Percentiles rank a stretch among this genome's conserved stretches.
phyloP scores from a whole-genome alignment of 2,888 invertebrate species.

The Drosophila emarginata region DNA sequence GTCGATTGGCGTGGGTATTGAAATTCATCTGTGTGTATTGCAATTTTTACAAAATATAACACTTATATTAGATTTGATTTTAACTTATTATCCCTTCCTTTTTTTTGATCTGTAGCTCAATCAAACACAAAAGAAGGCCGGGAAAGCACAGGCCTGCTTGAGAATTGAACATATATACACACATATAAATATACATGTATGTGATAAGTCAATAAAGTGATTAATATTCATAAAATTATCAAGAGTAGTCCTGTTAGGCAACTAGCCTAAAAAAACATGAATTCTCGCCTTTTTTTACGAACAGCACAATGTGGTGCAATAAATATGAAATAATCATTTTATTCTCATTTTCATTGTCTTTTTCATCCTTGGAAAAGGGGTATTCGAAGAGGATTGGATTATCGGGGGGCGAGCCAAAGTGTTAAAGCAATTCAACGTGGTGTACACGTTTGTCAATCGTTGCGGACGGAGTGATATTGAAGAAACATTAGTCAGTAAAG shows the following conservation, averaged over 20 bases:
- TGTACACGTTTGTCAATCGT: no score
- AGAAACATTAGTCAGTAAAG: no score
- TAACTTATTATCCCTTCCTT: background rate
- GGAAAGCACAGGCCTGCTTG: constrained; percentile 19
- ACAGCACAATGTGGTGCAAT: constrained; percentile 36
- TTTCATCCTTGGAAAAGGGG: no score
- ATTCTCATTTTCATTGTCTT: no score
- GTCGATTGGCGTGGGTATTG: background rate
- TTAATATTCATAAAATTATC: constrained; percentile 38
- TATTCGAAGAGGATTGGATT: no score
- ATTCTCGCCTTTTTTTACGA: constrained; percentile 18
- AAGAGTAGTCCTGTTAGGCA: constrained; percentile 54
- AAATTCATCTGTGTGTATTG: constrained; percentile 39
- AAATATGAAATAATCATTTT: constrained; percentile 19
- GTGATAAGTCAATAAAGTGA: constrained; percentile 20
- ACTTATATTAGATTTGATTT: background rate
- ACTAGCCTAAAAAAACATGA: constrained; percentile 30
- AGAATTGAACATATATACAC: background rate
- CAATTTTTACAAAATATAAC: background rate
- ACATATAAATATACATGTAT: background rate
- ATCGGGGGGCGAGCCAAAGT: no score
- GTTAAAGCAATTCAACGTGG: no score
- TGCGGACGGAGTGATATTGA: no score
- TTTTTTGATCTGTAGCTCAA: background rate
- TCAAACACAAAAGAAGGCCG: background rate